Evolutionary conservation across 30 jellyfish, hydroid and myxozoan genomes (phyloP), one percentile per base, ranked within the genome.

Genomic region (Aurelia aurita complex sp. Pacific): DNA sequence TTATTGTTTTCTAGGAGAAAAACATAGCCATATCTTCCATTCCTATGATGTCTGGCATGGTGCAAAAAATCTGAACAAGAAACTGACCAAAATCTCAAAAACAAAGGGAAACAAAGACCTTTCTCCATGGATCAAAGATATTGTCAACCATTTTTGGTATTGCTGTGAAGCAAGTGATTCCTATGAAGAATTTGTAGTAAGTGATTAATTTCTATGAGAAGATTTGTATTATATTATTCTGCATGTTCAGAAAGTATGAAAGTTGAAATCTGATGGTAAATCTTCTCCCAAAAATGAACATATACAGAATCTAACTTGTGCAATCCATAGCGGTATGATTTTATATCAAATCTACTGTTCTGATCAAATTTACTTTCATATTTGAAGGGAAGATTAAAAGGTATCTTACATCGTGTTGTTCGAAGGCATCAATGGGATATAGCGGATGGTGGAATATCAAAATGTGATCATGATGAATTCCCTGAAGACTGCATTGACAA

Each of bases 91-190:
- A 16, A 9, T 65, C 10, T 13, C 75, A 12, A 65, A 65, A 65
- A 10, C 40, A 32, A 14, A 10, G 42, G 0, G 0, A 65, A 65
- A 10, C 40, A 32, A 14, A 10, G 42, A 13, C 11, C 34, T 13
- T 16, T 10, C 11, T n/a, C 75, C 42, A 65, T 65, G 75, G 75
- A 32, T 65, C 11, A 32, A 65, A 32, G 40, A 65, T 65, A 65
- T 65, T 65, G 75, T 65, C 32, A 65, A 65, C 75, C 75, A 65
- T 65, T 65, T 65, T 18, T 65, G 75, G 75, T 65, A 10, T 32
- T 65, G 75, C 18, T 65, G 75, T 18, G 16, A 16, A 54, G 65
- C 11, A 54, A 9, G 15, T 9, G 16, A 54, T 54, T 9, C 65
- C 11, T 54, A 54, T 54, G 65, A 54, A 54, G 65, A 54, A 16